Evolutionary conservation across 2,888 invertebrate species (phyloP), one percentile per base, ranked within the genome.

Genomic region (Drosophila demipolita): DNA sequence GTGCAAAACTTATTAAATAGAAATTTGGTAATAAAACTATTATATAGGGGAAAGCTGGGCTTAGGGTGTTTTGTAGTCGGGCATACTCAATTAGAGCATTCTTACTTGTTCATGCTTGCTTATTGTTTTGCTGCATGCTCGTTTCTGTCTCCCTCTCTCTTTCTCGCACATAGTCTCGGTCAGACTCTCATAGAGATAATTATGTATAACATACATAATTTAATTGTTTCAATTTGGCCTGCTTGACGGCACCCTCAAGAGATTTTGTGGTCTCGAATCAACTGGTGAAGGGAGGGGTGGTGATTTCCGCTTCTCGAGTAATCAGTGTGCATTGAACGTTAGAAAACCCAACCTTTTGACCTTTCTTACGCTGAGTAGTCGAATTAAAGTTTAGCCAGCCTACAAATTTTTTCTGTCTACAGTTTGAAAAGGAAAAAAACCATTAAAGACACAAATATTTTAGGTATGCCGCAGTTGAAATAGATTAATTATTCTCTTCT

Each of bases 121-220:
- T 61, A 66, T 78, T 75, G 61, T 52, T 23, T 17, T 55, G 29
- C 58, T 78, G 63, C 62, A 83, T 81, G 81, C 81, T 67, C 71
- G 66, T 53, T 67, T 29, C 53, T 54, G 53, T 1, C 29, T 42
- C 32, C 33, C 23, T 53, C 35, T 42, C 57, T 35, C 59, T 40
- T 40, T n/a, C 52, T 38, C 52, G 11, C 49, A 49, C 54, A 49
- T 26, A 55, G 17, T 17, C 35, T 52, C 62, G 52, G 48, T 55
- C 55, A 54, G 23, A 54, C 36, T 54, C 45, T 26, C 40, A 42
- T 42, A 57, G 32, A 48, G 62, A 75, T 73, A 82, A 82, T 85
- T 82, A 82, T 85, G 75, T 78, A 58, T 72, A 75, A 70, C 83
- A 82, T 83, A 69, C 83, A 82, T 82, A 71, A 85, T 83, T 85